phyloP scores from a whole-genome alignment of 64 coral and sea anemone species.

The Dendronephthya gigantea region DNA sequence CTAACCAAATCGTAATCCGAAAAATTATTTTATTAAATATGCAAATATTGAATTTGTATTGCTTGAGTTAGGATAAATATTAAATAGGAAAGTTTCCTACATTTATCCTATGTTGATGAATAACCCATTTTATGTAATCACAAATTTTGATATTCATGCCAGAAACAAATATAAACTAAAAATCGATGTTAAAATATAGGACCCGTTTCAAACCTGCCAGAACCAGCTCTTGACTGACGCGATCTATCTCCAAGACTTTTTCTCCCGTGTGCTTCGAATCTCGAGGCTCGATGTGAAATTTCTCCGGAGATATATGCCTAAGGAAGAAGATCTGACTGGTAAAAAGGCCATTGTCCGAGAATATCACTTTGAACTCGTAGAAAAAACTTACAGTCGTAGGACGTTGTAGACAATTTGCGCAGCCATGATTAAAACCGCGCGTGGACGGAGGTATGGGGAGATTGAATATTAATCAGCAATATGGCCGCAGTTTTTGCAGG shows the following conservation, averaged over 20 bases:
- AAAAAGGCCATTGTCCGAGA: background rate
- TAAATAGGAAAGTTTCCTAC: too few species aligned
- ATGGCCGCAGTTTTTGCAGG: background rate
- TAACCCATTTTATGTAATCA: too few species aligned
- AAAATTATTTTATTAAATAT: too few species aligned
- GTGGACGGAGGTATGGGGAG: slow-evolving; percentile 1
- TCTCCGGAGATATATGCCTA: slow-evolving; percentile 78
- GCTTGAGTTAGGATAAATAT: too few species aligned
- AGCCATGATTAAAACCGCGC: slow-evolving; percentile 26
- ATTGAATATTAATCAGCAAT: background rate
- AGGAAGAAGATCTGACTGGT: slow-evolving; percentile 14
- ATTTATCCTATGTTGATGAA: too few species aligned
- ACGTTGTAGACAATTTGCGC: slow-evolving; percentile 16
- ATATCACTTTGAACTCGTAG: background rate
- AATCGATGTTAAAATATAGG: too few species aligned
- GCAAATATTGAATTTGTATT: too few species aligned
- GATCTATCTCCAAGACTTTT: slow-evolving; percentile 78
- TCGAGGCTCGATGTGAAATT: slow-evolving; percentile 87
- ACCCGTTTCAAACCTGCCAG: slow-evolving; percentile 43
- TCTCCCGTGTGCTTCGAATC: slow-evolving; percentile 60
- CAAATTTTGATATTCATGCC: too few species aligned
- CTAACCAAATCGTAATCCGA: too few species aligned
- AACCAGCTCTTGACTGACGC: slow-evolving; percentile 74
- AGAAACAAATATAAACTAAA: too few species aligned
- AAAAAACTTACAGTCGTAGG: slow-evolving; percentile 26